phyloP scores from a whole-genome alignment of 2,113 vertebrate species.

The Laticauda colubrina region DNA sequence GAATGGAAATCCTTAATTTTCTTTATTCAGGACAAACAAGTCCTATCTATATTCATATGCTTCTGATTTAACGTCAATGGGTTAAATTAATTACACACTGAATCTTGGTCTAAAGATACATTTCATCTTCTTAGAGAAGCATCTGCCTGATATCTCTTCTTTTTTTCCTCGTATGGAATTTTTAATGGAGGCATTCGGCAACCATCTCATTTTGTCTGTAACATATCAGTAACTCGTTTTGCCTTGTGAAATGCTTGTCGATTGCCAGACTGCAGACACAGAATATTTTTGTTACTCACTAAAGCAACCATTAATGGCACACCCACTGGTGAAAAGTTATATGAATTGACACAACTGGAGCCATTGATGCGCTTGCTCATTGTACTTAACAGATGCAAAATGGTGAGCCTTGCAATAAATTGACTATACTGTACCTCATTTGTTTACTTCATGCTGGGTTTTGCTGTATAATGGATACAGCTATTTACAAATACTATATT shows the following conservation, averaged over 20 bases:
- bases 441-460: conserved; percentile 20
- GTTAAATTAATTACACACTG: conserved; percentile 49
- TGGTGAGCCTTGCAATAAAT: neutral
- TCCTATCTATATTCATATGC: neutral
- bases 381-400: conserved; percentile 30
- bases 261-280: neutral
- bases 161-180: conserved; percentile 46
- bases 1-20: neutral
- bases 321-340: conserved; percentile 27
- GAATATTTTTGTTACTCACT: conserved; percentile 7
- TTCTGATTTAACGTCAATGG: conserved; percentile 34
- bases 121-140: conserved; percentile 46
- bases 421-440: conserved; percentile 9
- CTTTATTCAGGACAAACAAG: conserved; percentile 14
- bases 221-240: conserved; percentile 28
- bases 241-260: conserved; percentile 39
- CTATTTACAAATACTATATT: neutral
- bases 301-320: conserved; percentile 1
- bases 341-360: conserved; percentile 20
- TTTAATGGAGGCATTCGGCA: conserved; percentile 49
- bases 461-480: neutral
- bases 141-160: conserved; percentile 55
- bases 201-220: conserved; percentile 37
- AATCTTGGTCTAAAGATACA: conserved; percentile 38
- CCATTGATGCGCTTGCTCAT: neutral